Base-by-base conservation (phyloP, 2,888 invertebrate genomes). In the Apotomis turbidana region DNA sequence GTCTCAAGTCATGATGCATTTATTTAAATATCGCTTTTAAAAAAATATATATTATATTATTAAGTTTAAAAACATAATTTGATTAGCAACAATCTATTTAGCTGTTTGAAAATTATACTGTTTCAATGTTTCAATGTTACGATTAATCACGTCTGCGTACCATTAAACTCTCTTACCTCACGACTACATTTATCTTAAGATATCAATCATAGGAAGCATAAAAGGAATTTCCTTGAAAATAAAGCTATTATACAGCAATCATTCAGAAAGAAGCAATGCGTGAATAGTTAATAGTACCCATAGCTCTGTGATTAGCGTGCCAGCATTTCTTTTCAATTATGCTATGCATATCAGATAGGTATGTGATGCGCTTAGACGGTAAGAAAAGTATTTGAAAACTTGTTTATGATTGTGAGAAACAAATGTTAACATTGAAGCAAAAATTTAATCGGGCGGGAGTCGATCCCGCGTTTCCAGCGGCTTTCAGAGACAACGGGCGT, bases 321-420 rank as follows among this genome's bases (percentile, higher is more conserved):
- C 58, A 6, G 38, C 67, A 72, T 63, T 72, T 71, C 62, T 62
- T 63, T 68, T 46, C 72, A 62, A 72, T 63, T 59, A 59, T 68
- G 57, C 54, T 46, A 52, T 66, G 61, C 52, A 57, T 44, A 72
- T 51, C 12, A 62, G 57, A 62, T 57, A 62, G 57, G 58, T 57
- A 49, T 27, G 63, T 54, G 44, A 55, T 5, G 57, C 44, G 66
- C 66, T 54, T 41, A 13, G 5, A 15, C 55, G 66, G 12, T 4
- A 15, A 49, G 58, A 58, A 72, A 68, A 68, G 68, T 46, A 15
- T 62, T 52, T 5, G 15, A 13, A 61, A 58, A 27, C 58, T 46
- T 70, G 70, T 63, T 58, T 51, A 52, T 64, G 27, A 66, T 55
- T 57, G 55, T 55, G n/a, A 36, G 12, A 36, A 10, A 36, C 51